A percentile compares a stretch with the other conserved stretches of the same genome.
Evolutionary conservation across 2,797 vertebrate species (phyloP).

Genomic region (Acipenser ruthenus): DNA sequence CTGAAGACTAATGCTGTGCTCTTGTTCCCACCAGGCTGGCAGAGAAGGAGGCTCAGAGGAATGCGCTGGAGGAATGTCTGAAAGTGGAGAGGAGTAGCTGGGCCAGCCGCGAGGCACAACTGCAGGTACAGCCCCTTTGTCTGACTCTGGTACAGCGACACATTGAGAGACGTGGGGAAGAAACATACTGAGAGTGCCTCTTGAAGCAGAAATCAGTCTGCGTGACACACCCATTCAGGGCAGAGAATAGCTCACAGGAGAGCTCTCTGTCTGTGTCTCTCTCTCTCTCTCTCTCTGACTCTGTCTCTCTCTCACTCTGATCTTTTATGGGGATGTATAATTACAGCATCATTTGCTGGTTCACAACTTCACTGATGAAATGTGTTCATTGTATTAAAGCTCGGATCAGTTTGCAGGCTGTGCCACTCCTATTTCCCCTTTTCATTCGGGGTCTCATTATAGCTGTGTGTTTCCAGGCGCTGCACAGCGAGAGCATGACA

Average conservation of each 20-base stretch:
- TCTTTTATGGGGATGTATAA: no score
- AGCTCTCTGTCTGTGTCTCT: not conserved
- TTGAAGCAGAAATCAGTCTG: not conserved
- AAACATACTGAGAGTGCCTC: not conserved
- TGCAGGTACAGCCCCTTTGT: slow-evolving; percentile 68
- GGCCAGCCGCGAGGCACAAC: slow-evolving; percentile 80
- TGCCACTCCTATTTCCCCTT: slow-evolving; percentile 2
- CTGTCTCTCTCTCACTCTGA: not conserved
- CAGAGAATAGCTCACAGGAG: not conserved
- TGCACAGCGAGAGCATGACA: slow-evolving; percentile 84
- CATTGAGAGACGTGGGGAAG: not conserved
- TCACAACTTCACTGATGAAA: no score
- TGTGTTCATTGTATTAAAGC: no score
- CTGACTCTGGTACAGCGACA: slow-evolving; percentile 5
- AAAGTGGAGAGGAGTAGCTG: slow-evolving; percentile 78
- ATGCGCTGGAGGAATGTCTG: slow-evolving; percentile 86
- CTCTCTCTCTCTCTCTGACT: not conserved
- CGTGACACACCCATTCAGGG: not conserved
- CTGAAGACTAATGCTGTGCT: not conserved
- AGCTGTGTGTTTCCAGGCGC: slow-evolving; percentile 54
- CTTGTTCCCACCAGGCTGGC: slow-evolving; percentile 64
- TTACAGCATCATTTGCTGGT: no score
- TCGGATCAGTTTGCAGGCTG: slow-evolving; percentile 1
- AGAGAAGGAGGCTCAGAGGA: slow-evolving; percentile 89
- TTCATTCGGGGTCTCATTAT: no score